phyloP scores from a whole-genome alignment of 2,888 invertebrate genomes.

The Koerneria pararmatus region DNA sequence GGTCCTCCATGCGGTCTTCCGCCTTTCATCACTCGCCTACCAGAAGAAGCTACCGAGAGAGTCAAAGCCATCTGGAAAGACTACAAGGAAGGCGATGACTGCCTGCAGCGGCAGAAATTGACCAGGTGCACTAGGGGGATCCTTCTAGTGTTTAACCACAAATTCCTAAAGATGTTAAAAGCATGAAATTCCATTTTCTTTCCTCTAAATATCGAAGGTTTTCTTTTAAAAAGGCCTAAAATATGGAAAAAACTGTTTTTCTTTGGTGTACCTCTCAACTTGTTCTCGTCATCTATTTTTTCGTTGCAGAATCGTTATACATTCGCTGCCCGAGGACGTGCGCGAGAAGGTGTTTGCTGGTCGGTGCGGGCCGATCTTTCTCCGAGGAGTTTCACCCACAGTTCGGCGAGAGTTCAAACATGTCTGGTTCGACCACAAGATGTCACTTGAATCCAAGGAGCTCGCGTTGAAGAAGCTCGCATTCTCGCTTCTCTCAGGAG shows the following conservation, averaged over 20 bases:
- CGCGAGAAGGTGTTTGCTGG: slow-evolving; percentile 50
- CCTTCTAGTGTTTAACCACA: not conserved
- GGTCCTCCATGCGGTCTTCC: slow-evolving; percentile 23
- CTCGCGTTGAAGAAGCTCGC: slow-evolving; percentile 49
- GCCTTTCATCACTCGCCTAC: slow-evolving; percentile 29
- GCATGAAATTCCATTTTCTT: not conserved
- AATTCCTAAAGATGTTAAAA: too few species aligned
- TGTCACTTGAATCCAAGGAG: slow-evolving; percentile 50
- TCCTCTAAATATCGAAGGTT: not conserved
- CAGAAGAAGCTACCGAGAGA: slow-evolving; percentile 45
- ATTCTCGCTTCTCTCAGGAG: slow-evolving; percentile 47
- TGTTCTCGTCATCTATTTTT: too few species aligned
- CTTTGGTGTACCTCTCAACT: not conserved
- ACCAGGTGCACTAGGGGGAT: slow-evolving; percentile 32
- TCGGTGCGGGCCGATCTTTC: slow-evolving; percentile 52
- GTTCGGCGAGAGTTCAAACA: slow-evolving; percentile 40
- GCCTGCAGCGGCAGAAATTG: slow-evolving; percentile 41
- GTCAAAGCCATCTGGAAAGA: slow-evolving; percentile 49
- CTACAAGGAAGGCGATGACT: slow-evolving; percentile 46
- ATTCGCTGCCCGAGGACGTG: slow-evolving; percentile 40
- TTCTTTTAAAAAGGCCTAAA: not conserved
- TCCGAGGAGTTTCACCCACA: slow-evolving; percentile 40
- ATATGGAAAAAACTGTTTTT: not conserved
- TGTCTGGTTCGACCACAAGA: slow-evolving; percentile 53
- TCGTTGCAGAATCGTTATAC: slow-evolving; percentile 33